Conservation (phyloP, 1,140 invertebrate genomes). For the Aphelenchoides fujianensis region DNA sequence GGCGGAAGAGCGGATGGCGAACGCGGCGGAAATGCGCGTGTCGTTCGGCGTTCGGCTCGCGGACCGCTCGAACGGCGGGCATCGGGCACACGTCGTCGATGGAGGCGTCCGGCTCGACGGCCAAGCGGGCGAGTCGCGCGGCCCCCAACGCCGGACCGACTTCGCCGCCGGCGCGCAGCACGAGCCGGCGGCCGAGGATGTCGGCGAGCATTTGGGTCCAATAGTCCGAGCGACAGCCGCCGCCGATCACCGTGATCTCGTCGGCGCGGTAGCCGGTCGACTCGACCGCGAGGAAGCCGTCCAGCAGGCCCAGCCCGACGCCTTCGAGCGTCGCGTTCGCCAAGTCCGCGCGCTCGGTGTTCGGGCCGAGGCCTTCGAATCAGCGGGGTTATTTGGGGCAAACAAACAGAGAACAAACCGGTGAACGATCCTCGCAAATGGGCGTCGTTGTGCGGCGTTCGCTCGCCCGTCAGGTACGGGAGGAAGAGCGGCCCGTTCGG, state of each 20-base stretch:
- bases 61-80: background rate
- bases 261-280: background rate
- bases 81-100: background rate
- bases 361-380: constrained; percentile 20
- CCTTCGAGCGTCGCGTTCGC: constrained; percentile 30
- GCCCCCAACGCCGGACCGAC: constrained; percentile 17
- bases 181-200: background rate
- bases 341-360: constrained; percentile 1
- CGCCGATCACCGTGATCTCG: constrained; percentile 20
- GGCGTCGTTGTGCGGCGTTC: constrained; percentile 36
- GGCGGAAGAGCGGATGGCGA: constrained; percentile 6
- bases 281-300: constrained; percentile 22
- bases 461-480: constrained; percentile 36
- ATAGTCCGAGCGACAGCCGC: constrained; percentile 21
- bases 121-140: constrained; percentile 11
- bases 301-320: constrained; percentile 26
- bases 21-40: background rate
- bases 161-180: background rate
- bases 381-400: background rate
- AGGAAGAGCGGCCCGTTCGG: constrained; percentile 24
- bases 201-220: constrained; percentile 26
- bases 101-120: background rate
- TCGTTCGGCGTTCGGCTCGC: constrained; percentile 5
- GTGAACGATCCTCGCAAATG: constrained; percentile 12
- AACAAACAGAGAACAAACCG: background rate